Evolutionary conservation across 2,113 vertebrate species (phyloP).

Genomic region (Melanotaenia duboulayi): DNA sequence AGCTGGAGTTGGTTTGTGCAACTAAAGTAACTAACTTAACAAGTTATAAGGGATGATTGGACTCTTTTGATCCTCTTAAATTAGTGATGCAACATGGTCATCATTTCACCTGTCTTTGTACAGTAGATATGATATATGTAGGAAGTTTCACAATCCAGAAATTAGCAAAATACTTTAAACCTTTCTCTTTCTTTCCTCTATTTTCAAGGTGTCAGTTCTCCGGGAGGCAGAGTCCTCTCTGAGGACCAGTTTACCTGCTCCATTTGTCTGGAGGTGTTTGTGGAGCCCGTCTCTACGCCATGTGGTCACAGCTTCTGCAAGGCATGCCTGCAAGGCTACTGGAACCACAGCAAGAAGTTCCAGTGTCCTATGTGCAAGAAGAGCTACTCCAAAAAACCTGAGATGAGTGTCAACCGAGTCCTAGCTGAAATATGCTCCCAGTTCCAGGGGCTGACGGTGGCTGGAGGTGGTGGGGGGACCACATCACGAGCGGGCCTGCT

Average conservation of each 20-base stretch:
- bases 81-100: no score
- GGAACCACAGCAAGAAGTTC: constrained; percentile 78
- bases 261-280: constrained; percentile 93
- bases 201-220: constrained; percentile 54
- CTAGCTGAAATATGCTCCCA: constrained; percentile 84
- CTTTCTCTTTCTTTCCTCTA: neutral
- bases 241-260: constrained; percentile 90
- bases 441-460: constrained; percentile 61
- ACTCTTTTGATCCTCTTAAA: no score
- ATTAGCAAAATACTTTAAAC: neutral
- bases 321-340: constrained; percentile 85
- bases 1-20: no score
- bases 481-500: constrained; percentile 30
- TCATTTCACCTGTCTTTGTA: no score
- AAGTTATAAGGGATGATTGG: no score
- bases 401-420: constrained; percentile 87
- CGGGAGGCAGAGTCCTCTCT: constrained; percentile 58
- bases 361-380: constrained; percentile 90
- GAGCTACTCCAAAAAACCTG: constrained; percentile 68
- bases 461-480: neutral
- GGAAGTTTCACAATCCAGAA: neutral
- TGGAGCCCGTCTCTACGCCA: constrained; percentile 86
- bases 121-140: neutral
- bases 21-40: no score
- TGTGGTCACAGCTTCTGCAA: constrained; percentile 96